A percentile compares a stretch with the other conserved stretches of the same genome.
Conservation (phyloP, 2,888 invertebrate species). For the Girardia tigrina region DNA sequence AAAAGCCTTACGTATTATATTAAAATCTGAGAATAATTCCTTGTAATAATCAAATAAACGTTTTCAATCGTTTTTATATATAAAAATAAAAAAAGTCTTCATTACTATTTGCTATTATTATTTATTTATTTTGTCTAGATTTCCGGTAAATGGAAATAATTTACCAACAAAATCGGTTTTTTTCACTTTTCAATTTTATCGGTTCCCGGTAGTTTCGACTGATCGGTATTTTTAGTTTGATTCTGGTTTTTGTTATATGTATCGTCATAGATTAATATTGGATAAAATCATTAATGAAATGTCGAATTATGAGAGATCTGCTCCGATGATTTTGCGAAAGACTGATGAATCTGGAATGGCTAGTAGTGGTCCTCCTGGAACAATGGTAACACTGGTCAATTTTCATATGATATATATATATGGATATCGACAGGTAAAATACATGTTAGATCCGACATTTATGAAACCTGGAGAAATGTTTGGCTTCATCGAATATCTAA, state of each 20-base stretch:
- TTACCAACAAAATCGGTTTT: constrained; percentile 42
- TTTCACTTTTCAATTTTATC: constrained; percentile 53
- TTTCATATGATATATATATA: not conserved
- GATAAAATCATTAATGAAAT: constrained; percentile 44
- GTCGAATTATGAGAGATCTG: constrained; percentile 40
- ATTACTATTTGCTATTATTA: too few species aligned
- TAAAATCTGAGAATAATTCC: too few species aligned
- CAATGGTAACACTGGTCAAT: constrained; percentile 43
- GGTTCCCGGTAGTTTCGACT: constrained; percentile 51
- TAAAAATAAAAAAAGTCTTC: too few species aligned
- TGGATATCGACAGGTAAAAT: constrained; percentile 45
- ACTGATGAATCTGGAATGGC: constrained; percentile 46
- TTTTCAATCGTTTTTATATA: too few species aligned
- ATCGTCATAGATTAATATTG: constrained; percentile 42
- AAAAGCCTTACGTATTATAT: too few species aligned
- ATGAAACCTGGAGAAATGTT: constrained; percentile 49
- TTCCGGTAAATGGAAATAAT: not conserved
- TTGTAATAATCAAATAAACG: too few species aligned
- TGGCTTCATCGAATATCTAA: constrained; percentile 49
- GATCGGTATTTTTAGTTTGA: constrained; percentile 47
- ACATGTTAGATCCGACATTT: constrained; percentile 47
- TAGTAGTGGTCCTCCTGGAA: constrained; percentile 47
- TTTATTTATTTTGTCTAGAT: constrained; percentile 34
- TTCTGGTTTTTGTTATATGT: too few species aligned
- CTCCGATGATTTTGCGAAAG: constrained; percentile 46